Percentiles rank a stretch among this genome's conserved stretches.
phyloP scores from a whole-genome alignment of 1,140 invertebrate genomes.

The Lepidurus couesii region DNA sequence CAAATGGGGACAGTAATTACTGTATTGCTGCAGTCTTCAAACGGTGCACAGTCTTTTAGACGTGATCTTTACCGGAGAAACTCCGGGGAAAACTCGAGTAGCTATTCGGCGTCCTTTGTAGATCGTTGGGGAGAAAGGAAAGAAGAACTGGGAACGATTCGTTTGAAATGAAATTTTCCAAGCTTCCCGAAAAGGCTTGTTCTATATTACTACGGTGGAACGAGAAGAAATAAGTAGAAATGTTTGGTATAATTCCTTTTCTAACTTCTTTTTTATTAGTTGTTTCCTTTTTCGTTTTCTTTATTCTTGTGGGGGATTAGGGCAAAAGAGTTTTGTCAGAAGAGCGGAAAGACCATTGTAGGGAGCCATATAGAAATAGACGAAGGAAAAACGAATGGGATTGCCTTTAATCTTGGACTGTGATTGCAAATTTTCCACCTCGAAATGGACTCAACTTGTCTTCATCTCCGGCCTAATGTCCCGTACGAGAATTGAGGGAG shows the following conservation, averaged over 20 bases:
- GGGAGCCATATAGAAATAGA: neutral
- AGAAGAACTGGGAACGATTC: too few species aligned
- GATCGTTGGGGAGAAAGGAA: too few species aligned
- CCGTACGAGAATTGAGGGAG: neutral
- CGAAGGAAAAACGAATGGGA: neutral
- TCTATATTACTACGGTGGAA: too few species aligned
- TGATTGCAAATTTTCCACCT: conserved; percentile 12
- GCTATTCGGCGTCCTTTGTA: neutral
- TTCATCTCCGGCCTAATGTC: neutral
- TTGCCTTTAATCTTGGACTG: neutral
- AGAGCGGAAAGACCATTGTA: neutral
- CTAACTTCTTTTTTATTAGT: neutral
- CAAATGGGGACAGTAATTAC: conserved; percentile 12
- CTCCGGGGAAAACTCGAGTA: neutral
- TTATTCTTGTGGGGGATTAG: neutral
- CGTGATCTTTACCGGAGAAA: neutral
- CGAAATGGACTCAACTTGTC: conserved; percentile 4
- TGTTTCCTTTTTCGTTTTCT: neutral
- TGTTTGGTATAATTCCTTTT: neutral
- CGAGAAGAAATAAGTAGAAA: too few species aligned
- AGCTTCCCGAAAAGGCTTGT: too few species aligned
- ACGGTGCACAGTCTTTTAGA: neutral
- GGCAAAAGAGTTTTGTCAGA: neutral
- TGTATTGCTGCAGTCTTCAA: neutral
- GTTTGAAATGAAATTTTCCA: too few species aligned